A percentile compares a stretch with the other conserved stretches of the same genome.
Evolutionary conservation across 2,113 vertebrate species (phyloP).

Genomic region (Python bivittatus): DNA sequence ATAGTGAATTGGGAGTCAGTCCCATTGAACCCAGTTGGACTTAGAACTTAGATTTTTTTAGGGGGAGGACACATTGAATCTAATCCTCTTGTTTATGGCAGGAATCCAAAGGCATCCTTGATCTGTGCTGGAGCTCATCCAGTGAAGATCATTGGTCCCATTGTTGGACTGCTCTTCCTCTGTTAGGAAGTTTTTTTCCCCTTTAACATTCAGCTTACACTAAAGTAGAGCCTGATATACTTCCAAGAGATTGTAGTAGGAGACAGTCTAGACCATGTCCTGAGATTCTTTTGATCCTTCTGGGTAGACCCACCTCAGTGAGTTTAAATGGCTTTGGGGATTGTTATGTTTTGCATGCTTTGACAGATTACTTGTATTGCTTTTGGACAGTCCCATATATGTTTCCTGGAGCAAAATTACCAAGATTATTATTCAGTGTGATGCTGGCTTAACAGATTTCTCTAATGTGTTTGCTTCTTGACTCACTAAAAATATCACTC

Average conservation of each 20-base stretch:
- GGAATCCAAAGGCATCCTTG: not conserved
- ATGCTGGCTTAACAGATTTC: slow-evolving; percentile 37
- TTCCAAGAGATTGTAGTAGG: not conserved
- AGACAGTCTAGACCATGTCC: not conserved
- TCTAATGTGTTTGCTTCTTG: slow-evolving; percentile 44
- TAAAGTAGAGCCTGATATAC: not conserved
- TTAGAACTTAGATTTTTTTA: not conserved
- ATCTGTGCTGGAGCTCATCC: not conserved
- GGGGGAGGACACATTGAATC: not conserved
- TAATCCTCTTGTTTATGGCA: not conserved
- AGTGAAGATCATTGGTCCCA: not conserved
- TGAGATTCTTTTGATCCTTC: not conserved
- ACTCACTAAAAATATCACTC: not conserved
- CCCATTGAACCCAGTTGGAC: not conserved
- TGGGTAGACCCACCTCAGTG: not conserved
- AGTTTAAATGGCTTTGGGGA: slow-evolving; percentile 18
- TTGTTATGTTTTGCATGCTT: not conserved
- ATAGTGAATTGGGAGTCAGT: not conserved
- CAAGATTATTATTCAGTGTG: slow-evolving; percentile 28
- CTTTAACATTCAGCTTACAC: not conserved
- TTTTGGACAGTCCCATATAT: not conserved
- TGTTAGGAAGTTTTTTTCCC: not conserved
- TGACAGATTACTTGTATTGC: not conserved
- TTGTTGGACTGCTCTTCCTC: not conserved
- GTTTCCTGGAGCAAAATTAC: slow-evolving; percentile 8